Evolutionary conservation across 2,113 vertebrate genomes (phyloP), one percentile per base, ranked within the genome.

Genomic region (Tachuris rubrigastra): DNA sequence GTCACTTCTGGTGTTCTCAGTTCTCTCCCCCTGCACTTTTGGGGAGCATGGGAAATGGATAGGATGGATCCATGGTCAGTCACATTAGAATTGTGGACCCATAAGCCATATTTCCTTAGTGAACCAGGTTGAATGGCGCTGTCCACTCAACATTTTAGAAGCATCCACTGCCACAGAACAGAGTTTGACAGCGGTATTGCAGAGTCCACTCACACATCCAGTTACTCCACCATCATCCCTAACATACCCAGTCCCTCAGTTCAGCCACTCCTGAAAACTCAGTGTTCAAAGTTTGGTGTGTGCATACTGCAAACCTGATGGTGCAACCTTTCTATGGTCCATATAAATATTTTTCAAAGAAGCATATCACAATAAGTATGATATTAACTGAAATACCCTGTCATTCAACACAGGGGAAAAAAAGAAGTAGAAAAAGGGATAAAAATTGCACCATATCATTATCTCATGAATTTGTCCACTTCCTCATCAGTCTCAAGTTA

Each of bases 191-290:
- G 17, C 9, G 41, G n/a, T 46, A 50, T 28, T 13, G 58, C 11
- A 53, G 21, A 62, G 24, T 31, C 37, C 46, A 35, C 56, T 46
- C 46, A 78, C 1, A 15, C 47, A 74, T 33, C 19, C n/a, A 55
- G 18, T 28, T 85, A 35, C 25, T 87, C 25, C 39, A 46, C 39
- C 11, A 85, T 50, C 22, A 33, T 41, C 28, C 20, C 47, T 58
- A 66, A 49, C 5, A 25, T 0, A 1, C 9, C 11, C 18, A 50
- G 33, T 17, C 10, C 62, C 78, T 30, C n/a, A 41, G 8, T 0
- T 56, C 22, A 81, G 28, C 5, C 28, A 23, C 23, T 69, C 24
- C 27, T 35, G 44, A 89, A 73, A 93, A 84, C 2, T 77, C 53
- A 41, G n/a, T 5, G 5, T 83, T 76, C 71, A 62, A 73, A 49